Evolutionary conservation across 1,140 invertebrate genomes (phyloP).

Genomic region (Pararge aegeria): DNA sequence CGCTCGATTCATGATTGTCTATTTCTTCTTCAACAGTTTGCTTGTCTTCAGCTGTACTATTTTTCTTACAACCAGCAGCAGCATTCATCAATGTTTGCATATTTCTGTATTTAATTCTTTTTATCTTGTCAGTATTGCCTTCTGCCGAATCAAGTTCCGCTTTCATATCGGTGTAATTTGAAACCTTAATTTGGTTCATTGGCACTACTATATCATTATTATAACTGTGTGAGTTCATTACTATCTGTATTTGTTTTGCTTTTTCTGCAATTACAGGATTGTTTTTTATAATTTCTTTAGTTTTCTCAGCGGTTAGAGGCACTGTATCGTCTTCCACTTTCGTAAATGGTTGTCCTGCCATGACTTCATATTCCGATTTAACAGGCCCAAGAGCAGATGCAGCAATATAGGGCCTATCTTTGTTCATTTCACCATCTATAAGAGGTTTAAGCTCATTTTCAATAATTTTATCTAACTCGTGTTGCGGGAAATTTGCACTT

Average conservation of each 20-base stretch:
- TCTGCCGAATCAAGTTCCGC: slow-evolving; percentile 47
- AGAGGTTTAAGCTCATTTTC: slow-evolving; percentile 64
- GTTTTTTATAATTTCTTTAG: slow-evolving; percentile 56
- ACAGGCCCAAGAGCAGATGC: slow-evolving; percentile 47
- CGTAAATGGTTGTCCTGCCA: slow-evolving; percentile 71
- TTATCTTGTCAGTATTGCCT: slow-evolving; percentile 44
- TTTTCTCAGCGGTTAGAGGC: slow-evolving; percentile 53
- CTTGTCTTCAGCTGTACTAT: slow-evolving; percentile 22
- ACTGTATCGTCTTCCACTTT: slow-evolving; percentile 51
- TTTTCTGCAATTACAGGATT: slow-evolving; percentile 66
- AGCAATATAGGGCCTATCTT: slow-evolving; percentile 52
- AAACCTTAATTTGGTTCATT: slow-evolving; percentile 57
- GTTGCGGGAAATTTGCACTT: slow-evolving; percentile 49
- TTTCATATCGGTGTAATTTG: slow-evolving; percentile 47
- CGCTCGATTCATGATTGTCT: slow-evolving; percentile 30
- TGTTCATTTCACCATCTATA: slow-evolving; percentile 22
- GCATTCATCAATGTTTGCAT: slow-evolving; percentile 59
- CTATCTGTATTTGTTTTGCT: slow-evolving; percentile 69
- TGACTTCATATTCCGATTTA: slow-evolving; percentile 66
- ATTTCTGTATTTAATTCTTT: slow-evolving; percentile 59
- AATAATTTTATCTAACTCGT: slow-evolving; percentile 52
- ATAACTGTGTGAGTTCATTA: slow-evolving; percentile 33
- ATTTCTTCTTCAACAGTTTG: slow-evolving; percentile 22
- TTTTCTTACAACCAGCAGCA: slow-evolving; percentile 39
- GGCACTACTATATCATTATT: slow-evolving; percentile 43